Evolutionary conservation across 2,113 vertebrate species (phyloP).

Genomic region (Ceyx melanurus): DNA sequence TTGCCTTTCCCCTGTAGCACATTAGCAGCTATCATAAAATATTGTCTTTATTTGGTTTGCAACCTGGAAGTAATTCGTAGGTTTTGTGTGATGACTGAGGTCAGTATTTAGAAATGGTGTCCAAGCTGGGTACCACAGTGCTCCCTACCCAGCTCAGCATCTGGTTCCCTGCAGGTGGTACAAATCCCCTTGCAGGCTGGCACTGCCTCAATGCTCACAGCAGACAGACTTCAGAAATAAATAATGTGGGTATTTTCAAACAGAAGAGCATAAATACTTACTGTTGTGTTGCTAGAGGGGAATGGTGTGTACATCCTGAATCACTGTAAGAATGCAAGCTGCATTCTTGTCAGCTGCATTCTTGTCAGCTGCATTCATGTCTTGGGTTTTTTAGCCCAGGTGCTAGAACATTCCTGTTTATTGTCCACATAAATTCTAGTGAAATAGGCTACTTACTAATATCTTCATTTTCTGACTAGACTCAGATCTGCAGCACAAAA

Average conservation of each 20-base stretch:
- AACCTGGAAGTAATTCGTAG: neutral
- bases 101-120: neutral
- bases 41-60: neutral
- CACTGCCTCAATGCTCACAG: neutral
- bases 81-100: neutral
- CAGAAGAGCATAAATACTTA: neutral
- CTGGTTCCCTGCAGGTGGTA: neutral
- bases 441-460: neutral
- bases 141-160: neutral
- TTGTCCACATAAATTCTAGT: neutral
- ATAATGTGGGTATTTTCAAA: neutral
- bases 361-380: neutral
- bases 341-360: neutral
- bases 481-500: neutral
- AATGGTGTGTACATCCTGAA: neutral
- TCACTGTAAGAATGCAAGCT: neutral
- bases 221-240: neutral
- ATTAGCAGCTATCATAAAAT: neutral
- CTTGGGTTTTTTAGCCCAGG: neutral
- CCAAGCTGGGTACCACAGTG: neutral
- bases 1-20: neutral
- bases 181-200: too few relatives aligned
- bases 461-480: neutral
- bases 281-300: fast-evolving
- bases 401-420: neutral